Evolutionary conservation across 2,797 vertebrate genomes (phyloP).

Genomic region (Gambelia wislizenii): DNA sequence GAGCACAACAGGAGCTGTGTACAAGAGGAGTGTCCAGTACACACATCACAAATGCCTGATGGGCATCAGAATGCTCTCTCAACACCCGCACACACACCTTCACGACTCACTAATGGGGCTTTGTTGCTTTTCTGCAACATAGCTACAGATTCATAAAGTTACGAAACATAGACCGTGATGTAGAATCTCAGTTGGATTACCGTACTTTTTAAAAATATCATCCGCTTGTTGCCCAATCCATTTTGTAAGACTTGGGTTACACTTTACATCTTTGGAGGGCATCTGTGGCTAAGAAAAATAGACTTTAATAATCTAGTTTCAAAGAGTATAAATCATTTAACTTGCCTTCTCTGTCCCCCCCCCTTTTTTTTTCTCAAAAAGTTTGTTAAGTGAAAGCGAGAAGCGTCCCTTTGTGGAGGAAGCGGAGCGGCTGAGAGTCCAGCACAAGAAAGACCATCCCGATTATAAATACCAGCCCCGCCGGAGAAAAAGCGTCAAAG

Average conservation of each 20-base stretch:
- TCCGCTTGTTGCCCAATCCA: neutral
- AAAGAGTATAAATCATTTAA: neutral
- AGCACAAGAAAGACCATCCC: slow-evolving; percentile 99
- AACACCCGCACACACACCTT: no score
- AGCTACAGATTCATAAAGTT: no score
- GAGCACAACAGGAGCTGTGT: no score
- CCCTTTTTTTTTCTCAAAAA: slow-evolving; percentile 42
- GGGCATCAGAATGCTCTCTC: no score
- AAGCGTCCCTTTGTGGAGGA: slow-evolving; percentile 98
- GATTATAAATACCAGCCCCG: slow-evolving; percentile 99
- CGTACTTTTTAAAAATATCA: neutral
- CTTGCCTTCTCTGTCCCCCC: neutral
- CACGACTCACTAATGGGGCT: no score
- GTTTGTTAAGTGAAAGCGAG: slow-evolving; percentile 94
- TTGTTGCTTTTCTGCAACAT: no score
- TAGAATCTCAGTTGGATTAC: no score
- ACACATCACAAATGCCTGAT: no score
- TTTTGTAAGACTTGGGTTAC: neutral
- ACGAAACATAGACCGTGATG: no score
- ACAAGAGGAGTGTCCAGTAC: no score
- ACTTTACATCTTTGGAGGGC: neutral
- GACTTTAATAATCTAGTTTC: neutral
- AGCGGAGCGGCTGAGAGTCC: slow-evolving; percentile 93
- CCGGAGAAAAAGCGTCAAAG: slow-evolving; percentile 92
- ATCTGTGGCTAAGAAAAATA: neutral